Evolutionary conservation across 2,113 vertebrate species (phyloP).

Genomic region (Canis aureus): DNA sequence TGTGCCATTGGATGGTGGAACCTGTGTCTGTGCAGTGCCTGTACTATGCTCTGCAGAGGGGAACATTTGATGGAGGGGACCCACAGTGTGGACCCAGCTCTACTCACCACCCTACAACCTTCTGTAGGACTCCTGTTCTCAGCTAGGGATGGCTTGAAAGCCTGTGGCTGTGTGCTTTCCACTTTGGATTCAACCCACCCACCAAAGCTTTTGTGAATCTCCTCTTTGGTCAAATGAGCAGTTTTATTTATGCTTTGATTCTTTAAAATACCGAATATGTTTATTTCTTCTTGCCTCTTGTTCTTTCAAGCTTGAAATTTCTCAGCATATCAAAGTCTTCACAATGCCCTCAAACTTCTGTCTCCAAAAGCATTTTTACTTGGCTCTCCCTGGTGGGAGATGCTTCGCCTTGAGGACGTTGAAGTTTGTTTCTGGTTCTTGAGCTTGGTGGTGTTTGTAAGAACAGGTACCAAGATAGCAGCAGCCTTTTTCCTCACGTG

Average conservation of each 20-base stretch:
- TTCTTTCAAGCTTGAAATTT: slow-evolving; percentile 55
- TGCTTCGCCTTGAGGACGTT: neutral
- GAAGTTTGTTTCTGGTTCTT: neutral
- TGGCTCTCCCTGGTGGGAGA: neutral
- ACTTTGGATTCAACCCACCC: neutral
- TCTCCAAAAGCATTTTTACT: neutral
- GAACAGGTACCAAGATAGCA: neutral
- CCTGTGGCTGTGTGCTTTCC: neutral
- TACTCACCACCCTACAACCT: neutral
- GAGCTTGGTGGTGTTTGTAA: neutral
- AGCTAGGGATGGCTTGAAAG: neutral
- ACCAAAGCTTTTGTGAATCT: neutral
- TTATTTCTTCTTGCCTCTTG: slow-evolving; percentile 4
- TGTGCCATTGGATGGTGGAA: too few relatives aligned
- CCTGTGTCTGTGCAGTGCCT: too few relatives aligned
- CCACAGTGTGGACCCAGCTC: neutral
- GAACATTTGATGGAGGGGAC: neutral
- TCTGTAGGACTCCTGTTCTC: neutral
- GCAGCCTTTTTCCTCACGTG: neutral
- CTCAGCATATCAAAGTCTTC: slow-evolving; percentile 35
- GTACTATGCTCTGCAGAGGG: rapidly evolving
- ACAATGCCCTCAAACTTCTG: neutral
- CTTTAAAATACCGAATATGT: slow-evolving; percentile 15
- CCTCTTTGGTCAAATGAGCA: neutral
- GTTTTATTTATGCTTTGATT: neutral